Evolutionary conservation across 2,113 vertebrate species (phyloP).

Genomic region (Miniopterus natalensis): DNA sequence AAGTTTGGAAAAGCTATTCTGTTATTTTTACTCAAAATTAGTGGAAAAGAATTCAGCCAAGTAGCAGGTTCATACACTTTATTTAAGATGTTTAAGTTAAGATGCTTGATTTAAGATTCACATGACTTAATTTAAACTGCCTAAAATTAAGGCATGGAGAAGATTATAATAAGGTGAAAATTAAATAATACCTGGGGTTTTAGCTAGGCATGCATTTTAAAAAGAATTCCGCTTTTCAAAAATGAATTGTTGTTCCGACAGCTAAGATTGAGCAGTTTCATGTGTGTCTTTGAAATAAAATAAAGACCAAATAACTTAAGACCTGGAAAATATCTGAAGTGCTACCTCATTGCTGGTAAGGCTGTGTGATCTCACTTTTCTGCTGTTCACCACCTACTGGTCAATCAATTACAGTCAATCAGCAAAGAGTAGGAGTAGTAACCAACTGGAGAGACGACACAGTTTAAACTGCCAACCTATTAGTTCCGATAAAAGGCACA

Average conservation of each 20-base stretch:
- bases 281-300: conserved; percentile 57
- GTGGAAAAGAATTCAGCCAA: not conserved
- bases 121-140: not conserved
- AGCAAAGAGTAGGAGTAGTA: not conserved
- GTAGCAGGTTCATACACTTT: not conserved
- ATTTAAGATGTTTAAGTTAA: conserved; percentile 41
- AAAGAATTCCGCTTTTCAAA: conserved; percentile 53
- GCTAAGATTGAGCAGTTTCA: conserved; percentile 55
- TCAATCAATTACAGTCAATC: conserved; percentile 66
- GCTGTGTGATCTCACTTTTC: conserved; percentile 5
- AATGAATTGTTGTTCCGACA: not conserved
- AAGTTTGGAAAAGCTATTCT: not conserved
- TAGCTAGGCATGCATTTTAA: conserved; percentile 9
- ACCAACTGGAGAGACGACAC: not conserved
- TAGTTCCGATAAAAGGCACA: not conserved
- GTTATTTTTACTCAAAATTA: conserved; percentile 27
- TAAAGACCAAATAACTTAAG: conserved; percentile 45
- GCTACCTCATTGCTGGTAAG: not conserved
- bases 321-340: conserved; percentile 61
- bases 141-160: not conserved
- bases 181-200: conserved; percentile 26
- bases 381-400: conserved; percentile 59
- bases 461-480: not conserved
- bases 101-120: not conserved
- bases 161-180: not conserved